Conservation (phyloP, 2,113 vertebrate species). For the Gopherus flavomarginatus region DNA sequence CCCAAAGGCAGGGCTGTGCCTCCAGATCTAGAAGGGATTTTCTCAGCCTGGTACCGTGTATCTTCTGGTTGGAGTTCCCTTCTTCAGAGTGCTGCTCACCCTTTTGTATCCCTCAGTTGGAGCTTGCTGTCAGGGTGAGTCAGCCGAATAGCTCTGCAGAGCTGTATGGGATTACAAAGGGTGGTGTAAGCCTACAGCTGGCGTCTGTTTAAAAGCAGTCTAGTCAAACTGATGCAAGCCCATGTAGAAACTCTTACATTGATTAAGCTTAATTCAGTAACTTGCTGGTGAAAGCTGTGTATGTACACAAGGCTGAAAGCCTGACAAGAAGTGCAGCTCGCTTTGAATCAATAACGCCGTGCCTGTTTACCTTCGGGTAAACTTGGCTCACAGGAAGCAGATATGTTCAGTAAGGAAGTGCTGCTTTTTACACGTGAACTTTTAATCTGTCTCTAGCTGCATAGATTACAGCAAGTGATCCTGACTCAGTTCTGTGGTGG, state of each 20-base stretch:
- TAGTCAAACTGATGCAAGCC: background rate
- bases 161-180: conserved; percentile 60
- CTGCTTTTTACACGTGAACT: background rate
- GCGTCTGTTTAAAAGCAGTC: conserved; percentile 17
- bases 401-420: background rate
- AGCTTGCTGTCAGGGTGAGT: background rate
- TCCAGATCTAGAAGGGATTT: background rate
- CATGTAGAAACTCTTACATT: rapidly evolving
- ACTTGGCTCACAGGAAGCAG: rapidly evolving
- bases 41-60: background rate
- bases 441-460: background rate
- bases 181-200: background rate
- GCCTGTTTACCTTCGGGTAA: rapidly evolving
- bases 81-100: conserved; percentile 32
- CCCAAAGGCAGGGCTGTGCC: background rate
- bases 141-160: conserved; percentile 25
- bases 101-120: conserved; percentile 26
- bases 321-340: background rate
- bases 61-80: background rate
- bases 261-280: background rate
- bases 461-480: background rate
- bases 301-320: rapidly evolving
- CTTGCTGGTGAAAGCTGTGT: background rate
- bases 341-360: rapidly evolving
- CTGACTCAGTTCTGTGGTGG: background rate